phyloP scores from a whole-genome alignment of 2,113 vertebrate species.

The Merops nubicus region DNA sequence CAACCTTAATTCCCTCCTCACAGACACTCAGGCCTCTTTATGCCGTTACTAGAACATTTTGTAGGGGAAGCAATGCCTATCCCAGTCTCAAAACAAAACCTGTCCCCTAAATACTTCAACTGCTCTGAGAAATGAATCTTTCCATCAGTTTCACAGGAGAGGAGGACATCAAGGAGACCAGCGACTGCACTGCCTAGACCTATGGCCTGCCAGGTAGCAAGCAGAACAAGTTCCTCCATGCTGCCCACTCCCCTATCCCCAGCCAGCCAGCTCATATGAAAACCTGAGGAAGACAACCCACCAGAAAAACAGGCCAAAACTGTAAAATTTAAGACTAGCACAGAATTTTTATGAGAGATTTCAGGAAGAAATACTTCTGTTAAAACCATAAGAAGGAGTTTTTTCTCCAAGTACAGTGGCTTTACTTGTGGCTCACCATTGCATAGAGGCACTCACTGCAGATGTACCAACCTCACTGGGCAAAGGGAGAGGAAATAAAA shows the following conservation, averaged over 20 bases:
- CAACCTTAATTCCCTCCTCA: neutral
- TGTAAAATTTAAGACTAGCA: neutral
- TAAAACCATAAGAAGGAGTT: neutral
- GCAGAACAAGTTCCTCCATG: neutral
- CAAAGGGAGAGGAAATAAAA: neutral
- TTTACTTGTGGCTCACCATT: neutral
- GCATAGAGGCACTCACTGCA: neutral
- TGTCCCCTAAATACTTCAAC: neutral
- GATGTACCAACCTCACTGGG: neutral
- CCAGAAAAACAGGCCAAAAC: neutral
- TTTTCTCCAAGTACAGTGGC: neutral
- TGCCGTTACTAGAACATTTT: neutral
- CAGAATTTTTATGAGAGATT: neutral
- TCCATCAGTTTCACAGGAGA: neutral
- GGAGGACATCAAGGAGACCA: neutral
- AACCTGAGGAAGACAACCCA: neutral
- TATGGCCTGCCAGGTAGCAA: neutral
- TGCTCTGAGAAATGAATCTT: neutral
- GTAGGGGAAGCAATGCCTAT: neutral
- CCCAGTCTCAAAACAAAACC: neutral
- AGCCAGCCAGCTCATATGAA: neutral
- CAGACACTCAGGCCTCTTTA: fast-evolving
- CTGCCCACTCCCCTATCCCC: neutral
- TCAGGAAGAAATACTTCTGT: neutral
- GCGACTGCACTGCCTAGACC: neutral